Base-by-base conservation (phyloP, 2,113 vertebrate genomes). In the Eonycteris spelaea region DNA sequence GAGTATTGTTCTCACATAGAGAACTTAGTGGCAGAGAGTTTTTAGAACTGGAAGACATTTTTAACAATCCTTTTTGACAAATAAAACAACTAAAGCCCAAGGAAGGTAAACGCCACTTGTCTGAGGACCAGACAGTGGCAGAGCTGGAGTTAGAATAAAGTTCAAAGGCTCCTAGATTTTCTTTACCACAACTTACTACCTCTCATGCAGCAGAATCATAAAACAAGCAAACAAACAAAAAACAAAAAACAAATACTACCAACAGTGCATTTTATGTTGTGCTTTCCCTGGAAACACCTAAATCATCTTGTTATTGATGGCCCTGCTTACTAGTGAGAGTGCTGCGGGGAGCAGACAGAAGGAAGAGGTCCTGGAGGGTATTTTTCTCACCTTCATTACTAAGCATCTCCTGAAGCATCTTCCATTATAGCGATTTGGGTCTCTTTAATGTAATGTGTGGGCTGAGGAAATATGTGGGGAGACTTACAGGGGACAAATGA, bases 1-100 rank as follows among this genome's bases (percentile, higher is more conserved):
- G 67, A 59, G 70, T 3, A 51, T 92, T 91, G 22, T 68, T 96
- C 67, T 96, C 87, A 61, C 51, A 18, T 0, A 30, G 96, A 97
- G 68, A 96, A 80, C 74, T 75, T 80, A 26, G 68, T 7, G 48
- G 83, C 43, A 63, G 80, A 85, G 45, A 92, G 51, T 40, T 91
- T 90, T 90, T 65, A 73, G 92, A 94, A 79, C 14, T 65, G 73
- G 74, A 51, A 92, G 91, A 82, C 38, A 74, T 15, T 71, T 74
- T 91, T 77, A 89, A 45, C 57, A 91, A 80, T 30, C 15, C 7
- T 43, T 19, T 82, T 55, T 80, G 82, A 95, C 11, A 53, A 40
- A 1, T 55, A 40, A 68, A 48, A 86, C 65, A 82, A 73, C 6
- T 4, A 67, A 91, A 74, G 18, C 24, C 48, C 74, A 38, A 48